phyloP scores from a whole-genome alignment of 2,888 invertebrate genomes.

The Dasysyrphus tricinctus region DNA sequence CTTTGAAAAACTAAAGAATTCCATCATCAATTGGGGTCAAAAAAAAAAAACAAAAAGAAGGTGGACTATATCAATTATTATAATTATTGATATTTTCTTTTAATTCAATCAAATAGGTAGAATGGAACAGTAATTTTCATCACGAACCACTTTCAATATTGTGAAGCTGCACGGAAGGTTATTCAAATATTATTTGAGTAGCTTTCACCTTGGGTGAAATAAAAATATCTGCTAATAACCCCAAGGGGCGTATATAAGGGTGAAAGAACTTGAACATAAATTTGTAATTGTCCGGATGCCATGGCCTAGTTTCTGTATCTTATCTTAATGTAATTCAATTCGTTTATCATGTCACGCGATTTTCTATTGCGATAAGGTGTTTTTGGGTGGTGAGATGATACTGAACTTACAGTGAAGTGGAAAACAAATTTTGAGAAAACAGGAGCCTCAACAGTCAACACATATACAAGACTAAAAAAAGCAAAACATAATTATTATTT shows the following conservation, averaged over 20 bases:
- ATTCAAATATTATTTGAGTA: constrained; percentile 32
- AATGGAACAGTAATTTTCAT: constrained; percentile 50
- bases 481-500: no score
- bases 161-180: constrained; percentile 55
- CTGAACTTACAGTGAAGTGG: not conserved
- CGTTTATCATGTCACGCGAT: constrained; percentile 64
- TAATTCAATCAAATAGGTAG: constrained; percentile 42
- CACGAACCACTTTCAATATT: constrained; percentile 64
- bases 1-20: constrained; percentile 37
- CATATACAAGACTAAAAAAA: no score
- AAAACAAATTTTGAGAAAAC: not conserved
- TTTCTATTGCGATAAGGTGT: constrained; percentile 26
- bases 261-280: constrained; percentile 45
- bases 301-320: constrained; percentile 62
- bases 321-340: constrained; percentile 43
- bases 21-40: constrained; percentile 4
- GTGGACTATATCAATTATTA: constrained; percentile 47
- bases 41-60: not conserved
- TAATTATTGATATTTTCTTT: constrained; percentile 38
- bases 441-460: no score
- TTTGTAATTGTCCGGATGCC: constrained; percentile 55
- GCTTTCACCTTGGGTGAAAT: constrained; percentile 36
- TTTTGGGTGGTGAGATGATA: not conserved
- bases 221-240: constrained; percentile 9
- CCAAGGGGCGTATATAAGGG: constrained; percentile 35